Conservation (phyloP, 2,797 vertebrate genomes). For the Cyprinella venusta region DNA sequence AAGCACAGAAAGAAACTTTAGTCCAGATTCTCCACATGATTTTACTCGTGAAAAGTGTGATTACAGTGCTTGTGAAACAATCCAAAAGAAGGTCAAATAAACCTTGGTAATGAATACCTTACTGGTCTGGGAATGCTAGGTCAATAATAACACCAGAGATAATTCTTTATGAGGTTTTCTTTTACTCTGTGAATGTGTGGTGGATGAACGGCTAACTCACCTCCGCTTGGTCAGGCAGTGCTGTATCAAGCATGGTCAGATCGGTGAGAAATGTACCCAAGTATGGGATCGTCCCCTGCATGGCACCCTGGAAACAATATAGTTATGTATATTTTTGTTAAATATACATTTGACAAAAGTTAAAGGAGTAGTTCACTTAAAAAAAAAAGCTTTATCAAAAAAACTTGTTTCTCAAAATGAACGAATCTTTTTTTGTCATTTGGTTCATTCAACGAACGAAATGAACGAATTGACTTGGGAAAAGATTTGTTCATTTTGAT, state of each 20-base stretch:
- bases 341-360: too few species aligned
- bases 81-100: conserved; percentile 25
- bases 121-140: not conserved
- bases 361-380: too few species aligned
- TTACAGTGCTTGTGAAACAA: conserved; percentile 3
- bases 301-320: conserved; percentile 81
- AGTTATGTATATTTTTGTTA: not conserved
- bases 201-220: conserved; percentile 68
- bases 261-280: conserved; percentile 93
- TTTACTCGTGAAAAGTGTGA: not conserved
- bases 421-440: too few species aligned
- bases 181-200: not conserved
- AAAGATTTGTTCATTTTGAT: too few species aligned
- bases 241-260: conserved; percentile 94
- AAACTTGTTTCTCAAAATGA: too few species aligned
- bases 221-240: conserved; percentile 89
- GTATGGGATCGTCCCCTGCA: conserved; percentile 95
- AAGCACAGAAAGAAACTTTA: conserved; percentile 63
- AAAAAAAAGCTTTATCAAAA: too few species aligned
- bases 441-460: too few species aligned
- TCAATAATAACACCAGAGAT: conserved; percentile 18
- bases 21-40: conserved; percentile 10
- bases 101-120: conserved; percentile 30
- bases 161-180: not conserved
- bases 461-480: too few species aligned